Evolutionary conservation across 1,140 invertebrate genomes (phyloP).

Genomic region (Hirudo medicinalis): DNA sequence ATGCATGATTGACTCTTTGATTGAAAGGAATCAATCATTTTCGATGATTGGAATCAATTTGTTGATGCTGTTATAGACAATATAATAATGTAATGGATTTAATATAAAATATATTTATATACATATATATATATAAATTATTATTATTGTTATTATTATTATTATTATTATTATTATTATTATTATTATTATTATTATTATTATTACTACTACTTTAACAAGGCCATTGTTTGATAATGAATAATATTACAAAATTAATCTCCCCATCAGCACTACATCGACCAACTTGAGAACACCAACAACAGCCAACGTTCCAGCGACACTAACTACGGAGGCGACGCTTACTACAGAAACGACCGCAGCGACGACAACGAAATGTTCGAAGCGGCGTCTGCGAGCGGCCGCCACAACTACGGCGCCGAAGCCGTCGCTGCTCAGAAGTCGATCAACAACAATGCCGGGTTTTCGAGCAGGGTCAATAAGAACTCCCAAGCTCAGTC

Average conservation of each 20-base stretch:
- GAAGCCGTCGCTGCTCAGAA: neutral
- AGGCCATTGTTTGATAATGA: too few species aligned
- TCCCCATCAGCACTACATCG: constrained; percentile 3
- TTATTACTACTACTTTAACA: too few species aligned
- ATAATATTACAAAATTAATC: too few species aligned
- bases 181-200: neutral
- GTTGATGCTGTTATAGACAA: too few species aligned
- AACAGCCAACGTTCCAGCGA: neutral
- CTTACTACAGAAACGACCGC: too few species aligned
- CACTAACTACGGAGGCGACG: neutral
- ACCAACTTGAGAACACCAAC: neutral
- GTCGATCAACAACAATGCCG: neutral
- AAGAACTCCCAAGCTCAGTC: constrained; percentile 29
- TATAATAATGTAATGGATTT: too few species aligned
- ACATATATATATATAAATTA: too few species aligned
- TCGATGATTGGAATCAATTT: too few species aligned
- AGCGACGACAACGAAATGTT: neutral
- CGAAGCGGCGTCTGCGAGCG: too few species aligned
- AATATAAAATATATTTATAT: too few species aligned
- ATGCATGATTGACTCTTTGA: too few species aligned
- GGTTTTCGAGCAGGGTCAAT: constrained; percentile 21
- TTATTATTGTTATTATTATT: neutral
- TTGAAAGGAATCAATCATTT: too few species aligned
- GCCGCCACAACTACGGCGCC: neutral
- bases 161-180: neutral